Evolutionary conservation across 2,888 invertebrate species (phyloP), one percentile per base, ranked within the genome.

Genomic region (Ophion slaviceki): DNA sequence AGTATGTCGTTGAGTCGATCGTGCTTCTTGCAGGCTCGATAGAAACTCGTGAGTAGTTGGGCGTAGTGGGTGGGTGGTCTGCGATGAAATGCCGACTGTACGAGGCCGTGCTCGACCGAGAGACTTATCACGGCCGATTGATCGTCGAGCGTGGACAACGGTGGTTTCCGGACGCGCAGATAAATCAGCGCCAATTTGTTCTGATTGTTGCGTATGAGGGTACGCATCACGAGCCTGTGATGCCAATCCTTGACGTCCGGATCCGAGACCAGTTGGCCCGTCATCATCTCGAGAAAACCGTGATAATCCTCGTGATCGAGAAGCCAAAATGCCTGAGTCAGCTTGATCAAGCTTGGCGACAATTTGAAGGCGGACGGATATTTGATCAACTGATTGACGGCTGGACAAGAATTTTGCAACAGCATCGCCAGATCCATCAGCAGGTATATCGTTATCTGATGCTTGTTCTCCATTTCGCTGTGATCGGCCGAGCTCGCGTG

Each of bases 241-340:
- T 97, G 97, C 97, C 97, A 97, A 11, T 95, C 95, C 40, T 96
- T 95, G 20, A 97, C 94, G 32, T 96, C 95, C 1, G 90, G 91
- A 28, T 91, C 91, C 1, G 87, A 89, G 2, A 93, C 89, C 20
- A 93, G 87, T 74, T 92, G 92, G 1, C 92, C 92, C 3, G 92
- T 92, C 86, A 93, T 91, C 71, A 91, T 92, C 17, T 93, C 92
- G 28, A 93, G 84, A 36, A 93, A 93, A 3, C 91, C 97, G 93
- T 96, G 96, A 94, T 97, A 97, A 91, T 98, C 96, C 83, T 96
- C 96, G 91, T 98, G 98, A 94, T 99, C 98, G 17, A 99, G 94
- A 89, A 97, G 96, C 98, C 98, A 98, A 93, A 98, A 97, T 0
- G 97, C 98, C 91, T 98, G 97, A 0, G 97, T 96, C 0, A 97